Evolutionary conservation across 2,797 vertebrate genomes (phyloP), one percentile per base, ranked within the genome.

Genomic region (Calcarius lapponicus): DNA sequence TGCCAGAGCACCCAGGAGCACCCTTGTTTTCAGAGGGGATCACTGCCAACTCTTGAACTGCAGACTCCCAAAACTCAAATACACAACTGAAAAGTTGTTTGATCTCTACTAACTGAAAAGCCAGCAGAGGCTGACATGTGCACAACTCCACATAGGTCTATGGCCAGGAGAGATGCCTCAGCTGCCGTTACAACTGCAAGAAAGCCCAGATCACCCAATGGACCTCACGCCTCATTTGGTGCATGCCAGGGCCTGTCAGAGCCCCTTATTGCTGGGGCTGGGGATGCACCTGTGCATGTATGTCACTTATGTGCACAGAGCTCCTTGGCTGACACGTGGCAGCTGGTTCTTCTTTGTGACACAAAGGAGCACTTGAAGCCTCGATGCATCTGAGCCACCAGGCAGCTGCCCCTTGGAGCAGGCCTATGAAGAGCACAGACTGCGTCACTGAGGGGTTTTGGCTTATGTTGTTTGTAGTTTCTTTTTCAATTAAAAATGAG

Each of bases 201-300:
- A 72, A 76, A 19, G 14, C 18, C 48, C 34, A 38, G 14, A 42
- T 17, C 16, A 42, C 9, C 31, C 42, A 25, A 3, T n/a, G 24
- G 26, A 18, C 45, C 71, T 58, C 71, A 40, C 9, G 1, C 4
- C n/a, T 54, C 5, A 1, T 50, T 81, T 13, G 0, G 1, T 8
- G 25, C 20, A 54, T 25, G 25, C 34, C 72, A 19, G 51, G 47
- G 25, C 74, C 56, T 53, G 57, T 16, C 64, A 42, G 40, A 87
- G 47, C 13, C 64, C 28, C 8, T 31, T 43, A 32, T 19, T 76
- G 45, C 48, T 70, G 22, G 20, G 20, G 6, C 47, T 82, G 13
- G 62, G 80, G 56, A 13, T 38, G 24, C 50, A 31, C 21, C 3
- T 17, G 8, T 12, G 8, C 0, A 0, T 9, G 11, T 45, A 0